Evolutionary conservation across 2,797 vertebrate genomes (phyloP).

Genomic region (Coranthus polyacanthus): DNA sequence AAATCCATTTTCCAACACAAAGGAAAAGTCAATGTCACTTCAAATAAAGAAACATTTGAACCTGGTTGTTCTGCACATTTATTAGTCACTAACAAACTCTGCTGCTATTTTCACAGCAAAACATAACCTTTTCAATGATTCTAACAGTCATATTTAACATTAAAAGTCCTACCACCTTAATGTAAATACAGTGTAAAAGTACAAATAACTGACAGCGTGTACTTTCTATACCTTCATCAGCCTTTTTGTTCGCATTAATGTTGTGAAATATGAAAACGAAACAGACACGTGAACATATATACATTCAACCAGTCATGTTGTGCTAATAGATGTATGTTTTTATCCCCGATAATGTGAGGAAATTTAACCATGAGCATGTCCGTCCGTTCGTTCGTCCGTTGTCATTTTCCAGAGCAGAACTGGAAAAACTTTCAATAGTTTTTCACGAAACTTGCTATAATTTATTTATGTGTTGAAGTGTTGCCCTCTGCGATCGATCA

Average conservation of each 20-base stretch:
- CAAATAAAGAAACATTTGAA: slow-evolving; percentile 76
- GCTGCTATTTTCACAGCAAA: slow-evolving; percentile 19
- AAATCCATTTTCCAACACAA: slow-evolving; percentile 74
- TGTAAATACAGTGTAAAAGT: slow-evolving; percentile 4
- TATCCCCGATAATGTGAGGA: too few species aligned
- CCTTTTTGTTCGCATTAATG: slow-evolving; percentile 11
- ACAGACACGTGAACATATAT: background rate
- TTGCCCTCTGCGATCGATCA: too few species aligned
- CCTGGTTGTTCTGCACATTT: slow-evolving; percentile 56
- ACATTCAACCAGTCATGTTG: too few species aligned
- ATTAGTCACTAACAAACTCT: slow-evolving; percentile 41
- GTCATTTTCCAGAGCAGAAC: too few species aligned
- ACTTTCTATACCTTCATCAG: slow-evolving; percentile 1
- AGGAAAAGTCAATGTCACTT: slow-evolving; percentile 68
- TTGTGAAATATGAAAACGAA: background rate
- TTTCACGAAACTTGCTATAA: too few species aligned
- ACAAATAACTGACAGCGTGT: background rate
- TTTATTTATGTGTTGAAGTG: too few species aligned
- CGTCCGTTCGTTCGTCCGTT: too few species aligned
- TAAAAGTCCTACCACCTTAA: slow-evolving; percentile 7
- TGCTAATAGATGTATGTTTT: too few species aligned
- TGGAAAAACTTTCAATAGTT: too few species aligned
- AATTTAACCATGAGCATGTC: too few species aligned
- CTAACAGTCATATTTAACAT: slow-evolving; percentile 11
- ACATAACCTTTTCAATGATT: background rate